Evolutionary conservation across 2,113 vertebrate genomes (phyloP), one percentile per base, ranked within the genome.

Genomic region (Theristicus caerulescens): DNA sequence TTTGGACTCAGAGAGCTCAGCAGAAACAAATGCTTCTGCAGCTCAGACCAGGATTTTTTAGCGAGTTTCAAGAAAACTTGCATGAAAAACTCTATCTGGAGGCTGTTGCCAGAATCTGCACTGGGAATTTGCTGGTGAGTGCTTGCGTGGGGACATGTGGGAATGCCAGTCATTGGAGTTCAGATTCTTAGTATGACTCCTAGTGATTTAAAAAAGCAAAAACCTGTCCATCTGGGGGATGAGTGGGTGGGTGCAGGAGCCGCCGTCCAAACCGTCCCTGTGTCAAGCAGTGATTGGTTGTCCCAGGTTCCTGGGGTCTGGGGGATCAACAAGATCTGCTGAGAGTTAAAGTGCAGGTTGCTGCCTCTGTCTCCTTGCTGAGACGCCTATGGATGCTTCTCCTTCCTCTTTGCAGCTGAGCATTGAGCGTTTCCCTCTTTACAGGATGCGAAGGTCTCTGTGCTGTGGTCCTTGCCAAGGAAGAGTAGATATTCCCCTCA

Each of bases 21-120:
- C 84, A 95, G 97, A 98, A 97, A 98, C 97, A 98, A 98, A 98
- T 96, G 96, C 92, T 97, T 96, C 92, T 96, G 92, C 90, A 85
- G 97, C 90, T 97, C 92, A 96, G 88, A 93, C 88, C 66, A 88
- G 93, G 96, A 96, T 95, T 97, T 98, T 97, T 94, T 79, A 92
- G 86, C 84, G 96, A 74, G 59, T 96, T 96, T 97, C 24, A 44
- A 82, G 96, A 96, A 73, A 95, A 81, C 76, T 77, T 85, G 79
- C 90, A 49, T 90, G 27, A 92, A 96, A 94, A 31, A 24, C 47
- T 82, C 66, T 79, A 52, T 88, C 72, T 88, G 92, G 91, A 90
- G 69, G 88, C 49, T 81, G 10, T 42, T 89, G 86, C 51, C 44
- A 52, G 91, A 58, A 52, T 36, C 93, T 72, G 13, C 47, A n/a